phyloP scores from a whole-genome alignment of 2,113 vertebrate genomes.

The Pseudorhombus dupliciocellatus region DNA sequence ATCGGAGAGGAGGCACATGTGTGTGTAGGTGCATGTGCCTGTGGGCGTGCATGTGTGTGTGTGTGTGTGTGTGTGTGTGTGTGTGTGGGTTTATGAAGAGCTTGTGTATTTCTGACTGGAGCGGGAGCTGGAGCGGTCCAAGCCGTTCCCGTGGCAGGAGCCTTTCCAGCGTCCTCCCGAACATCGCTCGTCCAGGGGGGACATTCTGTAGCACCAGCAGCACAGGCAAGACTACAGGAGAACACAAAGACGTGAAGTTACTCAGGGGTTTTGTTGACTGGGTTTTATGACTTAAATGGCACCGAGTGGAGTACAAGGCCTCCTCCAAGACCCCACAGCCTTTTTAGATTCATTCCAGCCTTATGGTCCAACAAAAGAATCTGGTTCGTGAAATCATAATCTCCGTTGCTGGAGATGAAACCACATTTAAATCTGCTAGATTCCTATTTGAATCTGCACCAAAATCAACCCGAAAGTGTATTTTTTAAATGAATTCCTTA shows the following conservation, averaged over 20 bases:
- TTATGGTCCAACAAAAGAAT: background rate
- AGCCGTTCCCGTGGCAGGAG: conserved; percentile 84
- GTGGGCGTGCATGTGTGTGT: background rate
- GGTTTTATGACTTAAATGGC: background rate
- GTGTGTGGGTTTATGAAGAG: conserved; percentile 77
- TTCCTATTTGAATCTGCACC: background rate
- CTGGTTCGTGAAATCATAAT: no score
- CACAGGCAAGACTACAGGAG: conserved; percentile 88
- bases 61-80: background rate
- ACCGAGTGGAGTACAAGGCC: background rate
- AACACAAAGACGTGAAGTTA: conserved; percentile 21
- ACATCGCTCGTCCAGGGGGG: conserved; percentile 82
- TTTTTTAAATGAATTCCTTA: background rate
- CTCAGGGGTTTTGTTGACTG: background rate
- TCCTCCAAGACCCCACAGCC: no score
- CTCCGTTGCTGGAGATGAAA: background rate
- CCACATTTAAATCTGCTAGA: background rate
- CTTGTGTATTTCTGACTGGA: conserved; percentile 88
- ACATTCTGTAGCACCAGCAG: conserved; percentile 89
- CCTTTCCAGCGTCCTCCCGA: conserved; percentile 86
- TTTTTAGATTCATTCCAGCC: background rate
- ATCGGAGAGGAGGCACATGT: conserved; percentile 16
- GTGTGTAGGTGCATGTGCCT: no score
- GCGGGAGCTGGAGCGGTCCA: conserved; percentile 88
- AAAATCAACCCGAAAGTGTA: background rate